phyloP scores from a whole-genome alignment of 2,797 vertebrate genomes.

The Pantherophis alleghaniensis region DNA sequence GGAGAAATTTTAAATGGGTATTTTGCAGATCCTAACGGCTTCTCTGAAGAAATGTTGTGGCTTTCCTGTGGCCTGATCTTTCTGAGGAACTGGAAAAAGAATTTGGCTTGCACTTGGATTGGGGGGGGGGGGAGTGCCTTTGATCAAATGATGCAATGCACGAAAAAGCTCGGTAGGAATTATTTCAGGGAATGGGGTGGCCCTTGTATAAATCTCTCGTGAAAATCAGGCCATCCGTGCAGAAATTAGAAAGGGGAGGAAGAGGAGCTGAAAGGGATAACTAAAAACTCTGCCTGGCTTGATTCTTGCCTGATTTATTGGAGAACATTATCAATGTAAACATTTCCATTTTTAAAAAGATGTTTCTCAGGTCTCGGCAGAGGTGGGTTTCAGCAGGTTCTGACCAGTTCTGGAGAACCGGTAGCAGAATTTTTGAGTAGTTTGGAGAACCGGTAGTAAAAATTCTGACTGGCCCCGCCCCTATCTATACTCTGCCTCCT shows the following conservation, averaged over 20 bases:
- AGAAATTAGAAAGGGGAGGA: constrained; percentile 5
- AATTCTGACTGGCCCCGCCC: too few relatives aligned
- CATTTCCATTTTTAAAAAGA: neutral
- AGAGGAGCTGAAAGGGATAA: neutral
- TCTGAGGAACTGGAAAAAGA: neutral
- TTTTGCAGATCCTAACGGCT: neutral
- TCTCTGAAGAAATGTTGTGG: rapidly evolving
- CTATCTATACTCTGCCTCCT: too few relatives aligned
- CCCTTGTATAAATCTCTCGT: neutral
- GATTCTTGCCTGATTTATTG: neutral
- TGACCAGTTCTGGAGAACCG: too few relatives aligned
- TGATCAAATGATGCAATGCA: neutral
- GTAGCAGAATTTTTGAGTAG: too few relatives aligned
- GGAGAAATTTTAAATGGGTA: neutral
- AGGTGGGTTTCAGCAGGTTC: too few relatives aligned
- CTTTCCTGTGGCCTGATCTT: neutral
- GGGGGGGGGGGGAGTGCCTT: neutral
- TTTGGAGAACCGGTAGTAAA: too few relatives aligned
- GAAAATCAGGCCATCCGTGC: neutral
- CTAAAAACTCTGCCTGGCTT: neutral
- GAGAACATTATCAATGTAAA: neutral
- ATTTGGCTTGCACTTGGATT: neutral
- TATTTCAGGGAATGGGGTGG: neutral
- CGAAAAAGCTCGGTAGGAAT: neutral
- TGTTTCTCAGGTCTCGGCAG: constrained; percentile 5